Evolutionary conservation across 2,113 vertebrate species (phyloP).

Genomic region (Edolisoma coerulescens): DNA sequence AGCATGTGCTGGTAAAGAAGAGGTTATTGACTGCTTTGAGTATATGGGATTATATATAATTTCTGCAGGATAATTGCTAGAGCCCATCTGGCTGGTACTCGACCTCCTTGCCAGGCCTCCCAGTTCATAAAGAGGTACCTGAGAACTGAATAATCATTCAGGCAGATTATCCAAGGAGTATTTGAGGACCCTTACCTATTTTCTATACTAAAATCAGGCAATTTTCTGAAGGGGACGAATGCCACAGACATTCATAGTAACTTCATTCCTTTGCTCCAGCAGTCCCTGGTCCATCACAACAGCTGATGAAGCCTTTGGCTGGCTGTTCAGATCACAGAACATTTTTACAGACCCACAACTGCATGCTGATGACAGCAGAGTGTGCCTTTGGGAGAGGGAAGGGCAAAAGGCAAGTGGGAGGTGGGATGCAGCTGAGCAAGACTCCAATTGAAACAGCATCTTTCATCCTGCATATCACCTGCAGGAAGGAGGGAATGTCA

Average conservation of each 20-base stretch:
- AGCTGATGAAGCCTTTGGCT: not conserved
- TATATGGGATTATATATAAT: not conserved
- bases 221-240: not conserved
- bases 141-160: not conserved
- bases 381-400: not conserved
- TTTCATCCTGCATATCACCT: not conserved
- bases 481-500: not conserved
- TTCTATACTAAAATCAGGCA: not conserved
- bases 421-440: not conserved
- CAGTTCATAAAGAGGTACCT: not conserved
- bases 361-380: rapidly evolving
- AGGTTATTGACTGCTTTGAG: not conserved
- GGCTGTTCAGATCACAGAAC: not conserved
- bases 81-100: not conserved
- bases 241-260: not conserved
- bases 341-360: not conserved
- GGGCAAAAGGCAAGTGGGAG: not conserved
- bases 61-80: not conserved
- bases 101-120: not conserved
- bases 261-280: not conserved
- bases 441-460: not conserved
- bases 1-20: not conserved
- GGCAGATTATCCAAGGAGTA: not conserved
- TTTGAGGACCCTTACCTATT: not conserved
- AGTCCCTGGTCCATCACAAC: not conserved